Base-by-base conservation (phyloP, 2,113 vertebrate genomes). In the Conger conger region DNA sequence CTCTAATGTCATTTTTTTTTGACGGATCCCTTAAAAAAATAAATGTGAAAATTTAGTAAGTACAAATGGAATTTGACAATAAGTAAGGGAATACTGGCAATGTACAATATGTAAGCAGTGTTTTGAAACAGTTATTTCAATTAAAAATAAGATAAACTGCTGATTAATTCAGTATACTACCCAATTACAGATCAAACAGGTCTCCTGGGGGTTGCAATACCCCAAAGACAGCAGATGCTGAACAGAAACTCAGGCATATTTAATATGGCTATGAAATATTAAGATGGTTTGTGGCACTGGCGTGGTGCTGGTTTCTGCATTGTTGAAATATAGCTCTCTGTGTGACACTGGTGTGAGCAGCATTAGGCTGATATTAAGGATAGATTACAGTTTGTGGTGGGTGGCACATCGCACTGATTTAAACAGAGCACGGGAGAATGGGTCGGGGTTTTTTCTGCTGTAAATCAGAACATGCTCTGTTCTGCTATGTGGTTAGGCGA, bases 111-210 rank as follows among this genome's bases (percentile, higher is more conserved):
- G 95, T 96, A 96, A 94, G 92, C 93, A 91, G 92, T 92, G 81
- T 91, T 92, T 91, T 90, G 91, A 95, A 96, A 95, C 93, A 89
- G 76, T 96, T 96, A 95, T 97, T 97, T 97, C 96, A 96, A 95
- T 97, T 96, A 96, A 96, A 97, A 94, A 91, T 90, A 94, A 95
- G 96, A 97, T 97, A 98, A 97, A 98, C 95, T 97, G 96, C 96
- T 98, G 96, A 98, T 99, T 98, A 98, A 98, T 98, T 98, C 97
- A 98, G 96, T 95, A 96, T 97, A 96, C 96, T 96, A 95, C 96
- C 96, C 97, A 96, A 97, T 98, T 99, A 97, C 96, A 97, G 96
- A 97, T 97, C 96, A 97, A 98, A 97, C 96, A 93, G 94, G 95
- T 95, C 97, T 97, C 96, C 93, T 94, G 94, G 95, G 97, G 95